Evolutionary conservation across 2,113 vertebrate species (phyloP).

Genomic region (Hyla sarda): DNA sequence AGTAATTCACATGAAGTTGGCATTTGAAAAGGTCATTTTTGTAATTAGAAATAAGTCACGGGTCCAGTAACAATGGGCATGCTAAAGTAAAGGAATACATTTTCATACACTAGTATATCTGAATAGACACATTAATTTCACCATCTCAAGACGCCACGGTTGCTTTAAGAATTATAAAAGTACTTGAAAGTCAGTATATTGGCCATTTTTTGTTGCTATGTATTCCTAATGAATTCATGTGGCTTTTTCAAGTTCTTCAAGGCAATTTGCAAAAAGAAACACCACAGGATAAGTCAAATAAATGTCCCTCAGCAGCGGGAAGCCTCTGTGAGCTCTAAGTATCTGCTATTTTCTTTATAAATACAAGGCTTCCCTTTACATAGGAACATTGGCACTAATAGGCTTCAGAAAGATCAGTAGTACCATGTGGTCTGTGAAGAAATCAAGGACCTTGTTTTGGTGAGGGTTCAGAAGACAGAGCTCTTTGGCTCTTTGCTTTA

Average conservation of each 20-base stretch:
- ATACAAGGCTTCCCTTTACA: constrained; percentile 26
- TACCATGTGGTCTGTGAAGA: constrained; percentile 7
- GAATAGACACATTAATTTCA: neutral
- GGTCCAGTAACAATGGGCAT: constrained; percentile 30
- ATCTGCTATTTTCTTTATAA: constrained; percentile 29
- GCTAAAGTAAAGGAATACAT: constrained; percentile 31
- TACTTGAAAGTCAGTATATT: constrained; percentile 8
- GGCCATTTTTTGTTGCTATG: neutral
- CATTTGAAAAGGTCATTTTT: constrained; percentile 55
- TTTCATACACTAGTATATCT: neutral
- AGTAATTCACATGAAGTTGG: constrained; percentile 49
- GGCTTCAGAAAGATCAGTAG: constrained; percentile 13
- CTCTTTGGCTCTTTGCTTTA: neutral
- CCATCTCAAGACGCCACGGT: neutral
- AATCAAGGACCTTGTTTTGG: neutral
- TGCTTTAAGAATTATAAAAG: neutral
- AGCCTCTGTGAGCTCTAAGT: constrained; percentile 21
- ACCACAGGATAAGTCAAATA: constrained; percentile 38
- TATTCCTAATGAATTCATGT: constrained; percentile 18
- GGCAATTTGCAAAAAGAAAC: constrained; percentile 36
- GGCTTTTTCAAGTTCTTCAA: constrained; percentile 8
- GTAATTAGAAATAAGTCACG: constrained; percentile 44
- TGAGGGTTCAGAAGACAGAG: neutral
- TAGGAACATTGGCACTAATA: constrained; percentile 13
- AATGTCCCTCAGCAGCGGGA: constrained; percentile 35